Evolutionary conservation across 1,140 invertebrate species (phyloP), one percentile per base, ranked within the genome.

Genomic region (Drosophila subobscura): DNA sequence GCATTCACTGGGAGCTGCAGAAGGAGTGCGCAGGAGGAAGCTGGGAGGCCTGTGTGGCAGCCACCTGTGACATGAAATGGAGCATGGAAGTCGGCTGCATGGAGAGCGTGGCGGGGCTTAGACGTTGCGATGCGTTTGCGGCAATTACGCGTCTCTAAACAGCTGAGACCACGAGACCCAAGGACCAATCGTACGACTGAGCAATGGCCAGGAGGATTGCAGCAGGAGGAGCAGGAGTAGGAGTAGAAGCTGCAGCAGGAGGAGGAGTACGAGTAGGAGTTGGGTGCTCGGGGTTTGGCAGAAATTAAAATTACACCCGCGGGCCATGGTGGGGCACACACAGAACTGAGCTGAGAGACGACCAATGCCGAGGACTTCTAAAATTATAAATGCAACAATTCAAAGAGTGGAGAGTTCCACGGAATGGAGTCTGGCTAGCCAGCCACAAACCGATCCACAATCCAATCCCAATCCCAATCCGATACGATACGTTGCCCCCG

Each of bases 241-340:
- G 37, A 42, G 41, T 41, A 40, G 16, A n/a, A n/a, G n/a, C n/a
- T n/a, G n/a, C n/a, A n/a, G n/a, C n/a, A 29, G 22, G 16, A 37
- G 61, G 27, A 40, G 63, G 37, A 42, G 41, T 41, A 40, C 40
- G 46, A 65, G 55, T 46, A 33, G 50, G 14, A 16, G 12, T 20
- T 37, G 50, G 5, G 6, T 33, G 49, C n/a, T 10, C 12, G 42
- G 50, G 60, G 45, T 70, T 65, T 50, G 57, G 74, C 72, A 83
- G 61, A 90, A 90, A 90, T 90, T 90, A 90, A 90, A 90, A 90
- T 90, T 90, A 86, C 86, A 90, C 86, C 86, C 86, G 86, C 86
- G 80, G 86, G 86, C 80, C 61, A 79, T 49, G 54, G 54, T 67
- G 55, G 27, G 47, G 54, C 58, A 40, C 27, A 50, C 45, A 20